Evolutionary conservation across 2,113 vertebrate species (phyloP).

Genomic region (Redunca redunca): DNA sequence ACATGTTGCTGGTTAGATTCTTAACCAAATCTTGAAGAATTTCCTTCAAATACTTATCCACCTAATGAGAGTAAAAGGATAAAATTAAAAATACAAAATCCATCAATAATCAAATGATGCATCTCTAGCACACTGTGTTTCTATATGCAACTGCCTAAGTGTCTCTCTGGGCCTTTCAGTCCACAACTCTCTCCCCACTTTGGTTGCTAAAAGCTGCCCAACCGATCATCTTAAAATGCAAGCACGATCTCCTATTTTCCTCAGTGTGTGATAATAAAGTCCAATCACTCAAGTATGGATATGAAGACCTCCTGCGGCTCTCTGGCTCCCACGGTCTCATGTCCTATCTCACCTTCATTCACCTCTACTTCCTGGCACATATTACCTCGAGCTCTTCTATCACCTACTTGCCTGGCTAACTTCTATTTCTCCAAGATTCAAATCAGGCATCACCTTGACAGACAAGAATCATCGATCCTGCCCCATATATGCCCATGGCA

Average conservation of each 20-base stretch:
- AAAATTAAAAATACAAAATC: slow-evolving; percentile 35
- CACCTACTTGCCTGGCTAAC: neutral
- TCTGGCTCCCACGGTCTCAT: neutral
- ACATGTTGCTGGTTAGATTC: slow-evolving; percentile 94
- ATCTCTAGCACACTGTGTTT: neutral
- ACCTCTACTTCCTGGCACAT: neutral
- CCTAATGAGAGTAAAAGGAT: slow-evolving; percentile 79
- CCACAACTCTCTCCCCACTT: neutral
- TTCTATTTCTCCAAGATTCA: neutral
- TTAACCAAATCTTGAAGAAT: slow-evolving; percentile 95
- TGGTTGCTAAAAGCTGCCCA: neutral
- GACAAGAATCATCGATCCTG: neutral
- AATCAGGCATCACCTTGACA: neutral
- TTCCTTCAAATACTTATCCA: slow-evolving; percentile 97
- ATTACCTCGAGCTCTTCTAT: neutral
- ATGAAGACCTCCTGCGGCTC: neutral
- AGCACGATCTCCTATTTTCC: neutral
- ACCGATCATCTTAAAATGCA: neutral
- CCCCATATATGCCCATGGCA: neutral
- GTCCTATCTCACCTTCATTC: neutral
- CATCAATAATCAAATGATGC: neutral
- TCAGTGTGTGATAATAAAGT: neutral
- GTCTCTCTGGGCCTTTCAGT: neutral
- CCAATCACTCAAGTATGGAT: neutral
- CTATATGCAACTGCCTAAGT: neutral